Base-by-base conservation (phyloP, 1,140 invertebrate species). In the Psilanteris sp. region DNA sequence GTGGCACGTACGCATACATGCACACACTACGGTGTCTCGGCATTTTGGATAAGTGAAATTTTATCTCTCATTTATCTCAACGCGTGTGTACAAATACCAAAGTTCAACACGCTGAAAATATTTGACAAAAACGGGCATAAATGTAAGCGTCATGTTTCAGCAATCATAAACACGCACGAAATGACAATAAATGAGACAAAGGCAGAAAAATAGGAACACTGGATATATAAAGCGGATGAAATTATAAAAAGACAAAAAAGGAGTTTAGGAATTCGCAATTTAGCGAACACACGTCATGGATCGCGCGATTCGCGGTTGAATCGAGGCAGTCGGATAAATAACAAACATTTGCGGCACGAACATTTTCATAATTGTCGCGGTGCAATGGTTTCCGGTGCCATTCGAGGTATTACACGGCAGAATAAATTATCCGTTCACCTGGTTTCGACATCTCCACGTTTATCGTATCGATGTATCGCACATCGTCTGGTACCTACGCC, bases 371-470 rank as follows among this genome's bases (percentile, higher is more conserved):
- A 66, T 74, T 59, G 70, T 54, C 39, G n/a, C n/a, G 52, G 61
- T 61, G 44, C 59, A 74, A 74, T 74, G 70, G 70, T 66, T 73
- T 73, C 61, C 41, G 50, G 36, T 62, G 62, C 50, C 62, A 70
- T 64, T 68, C 43, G 55, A 68, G 48, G n/a, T n/a, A 76, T 76
- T 76, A 68, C 64, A 70, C 39, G 39, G 64, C 48, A 37, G 64
- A 70, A 76, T 76, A 76, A 76, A 76, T 70, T 76, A 76, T 70
- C 62, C 59, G 66, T 74, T 73, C 57, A 50, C 70, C 44, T 64
- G 52, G 52, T 20, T 73, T 20, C 34, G 50, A 44, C 52, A 59
- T 62, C 50, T 55, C 48, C 50, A 37, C 27, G 64, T 70, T 67
- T 55, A 55, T 27, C 50, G 29, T 67, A 74, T 67, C 71, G 71